Percentiles rank a stretch among this genome's conserved stretches.
Conservation (phyloP, 2,888 invertebrate genomes). For the Cinara cedri region DNA sequence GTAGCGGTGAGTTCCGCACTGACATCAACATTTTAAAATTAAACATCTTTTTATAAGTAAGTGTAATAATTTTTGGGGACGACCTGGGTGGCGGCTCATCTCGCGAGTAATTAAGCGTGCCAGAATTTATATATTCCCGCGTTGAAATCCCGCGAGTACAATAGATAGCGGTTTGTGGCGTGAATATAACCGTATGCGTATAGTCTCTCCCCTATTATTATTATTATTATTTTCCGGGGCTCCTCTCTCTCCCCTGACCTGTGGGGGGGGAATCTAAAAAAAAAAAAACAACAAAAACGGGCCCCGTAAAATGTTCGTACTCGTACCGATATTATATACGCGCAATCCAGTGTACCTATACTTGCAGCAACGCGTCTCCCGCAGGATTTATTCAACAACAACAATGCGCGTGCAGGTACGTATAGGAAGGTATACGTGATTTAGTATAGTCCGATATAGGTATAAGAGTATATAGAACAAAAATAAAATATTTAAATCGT, state of each 20-base stretch:
- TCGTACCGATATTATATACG: too few relatives aligned
- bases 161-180: constrained; percentile 49
- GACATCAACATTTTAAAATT: too few relatives aligned
- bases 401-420: constrained; percentile 18
- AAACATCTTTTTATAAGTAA: too few relatives aligned
- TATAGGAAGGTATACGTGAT: constrained; percentile 10
- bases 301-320: constrained; percentile 1
- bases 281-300: not conserved
- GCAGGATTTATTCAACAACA: constrained; percentile 40
- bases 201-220: constrained; percentile 38
- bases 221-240: constrained; percentile 37
- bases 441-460: constrained; percentile 23
- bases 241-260: not conserved
- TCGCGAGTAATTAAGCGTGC: constrained; percentile 48
- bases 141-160: constrained; percentile 45
- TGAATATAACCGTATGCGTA: constrained; percentile 34
- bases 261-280: not conserved
- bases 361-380: constrained; percentile 21
- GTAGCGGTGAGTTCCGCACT: too few relatives aligned
- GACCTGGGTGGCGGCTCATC: constrained; percentile 6
- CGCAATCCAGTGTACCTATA: too few relatives aligned
- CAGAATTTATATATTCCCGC: constrained; percentile 22
- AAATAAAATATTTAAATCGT: too few relatives aligned
- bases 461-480: too few relatives aligned
- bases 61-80: constrained; percentile 21